Evolutionary conservation across 2,113 vertebrate species (phyloP).

Genomic region (Grammomys surdaster): DNA sequence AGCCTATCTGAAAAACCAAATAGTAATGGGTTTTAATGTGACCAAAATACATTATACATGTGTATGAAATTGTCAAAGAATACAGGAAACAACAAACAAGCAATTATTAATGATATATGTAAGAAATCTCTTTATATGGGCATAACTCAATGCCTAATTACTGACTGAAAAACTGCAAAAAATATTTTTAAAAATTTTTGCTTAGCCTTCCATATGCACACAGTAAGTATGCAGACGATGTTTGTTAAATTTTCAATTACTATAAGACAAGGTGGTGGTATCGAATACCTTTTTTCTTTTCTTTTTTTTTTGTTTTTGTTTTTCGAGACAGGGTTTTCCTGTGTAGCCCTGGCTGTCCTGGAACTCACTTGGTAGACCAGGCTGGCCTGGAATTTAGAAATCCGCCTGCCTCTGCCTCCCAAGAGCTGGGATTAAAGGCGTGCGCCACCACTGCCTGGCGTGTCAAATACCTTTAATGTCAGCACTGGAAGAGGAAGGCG

Average conservation of each 20-base stretch:
- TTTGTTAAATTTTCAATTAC: background rate
- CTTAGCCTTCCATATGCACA: background rate
- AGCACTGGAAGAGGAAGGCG: background rate
- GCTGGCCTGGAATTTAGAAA: too few species aligned
- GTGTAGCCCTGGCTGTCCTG: too few species aligned
- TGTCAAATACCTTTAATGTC: background rate
- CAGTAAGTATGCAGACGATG: background rate
- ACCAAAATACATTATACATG: background rate
- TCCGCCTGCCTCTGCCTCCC: too few species aligned
- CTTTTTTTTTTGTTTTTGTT: too few species aligned
- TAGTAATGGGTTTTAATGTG: background rate
- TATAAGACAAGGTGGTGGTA: background rate
- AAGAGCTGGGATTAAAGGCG: too few species aligned
- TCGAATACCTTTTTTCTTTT: background rate
- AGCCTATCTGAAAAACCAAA: background rate
- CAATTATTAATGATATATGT: background rate
- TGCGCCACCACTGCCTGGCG: too few species aligned
- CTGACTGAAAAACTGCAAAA: slow-evolving; percentile 17
- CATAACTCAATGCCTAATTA: background rate
- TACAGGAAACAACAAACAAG: background rate
- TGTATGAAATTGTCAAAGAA: background rate
- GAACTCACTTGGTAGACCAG: too few species aligned
- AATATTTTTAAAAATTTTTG: background rate
- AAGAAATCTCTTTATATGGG: background rate
- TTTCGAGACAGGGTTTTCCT: too few species aligned